Evolutionary conservation across 2,797 vertebrate species (phyloP), one percentile per base, ranked within the genome.

Genomic region (Lithobates pipiens): DNA sequence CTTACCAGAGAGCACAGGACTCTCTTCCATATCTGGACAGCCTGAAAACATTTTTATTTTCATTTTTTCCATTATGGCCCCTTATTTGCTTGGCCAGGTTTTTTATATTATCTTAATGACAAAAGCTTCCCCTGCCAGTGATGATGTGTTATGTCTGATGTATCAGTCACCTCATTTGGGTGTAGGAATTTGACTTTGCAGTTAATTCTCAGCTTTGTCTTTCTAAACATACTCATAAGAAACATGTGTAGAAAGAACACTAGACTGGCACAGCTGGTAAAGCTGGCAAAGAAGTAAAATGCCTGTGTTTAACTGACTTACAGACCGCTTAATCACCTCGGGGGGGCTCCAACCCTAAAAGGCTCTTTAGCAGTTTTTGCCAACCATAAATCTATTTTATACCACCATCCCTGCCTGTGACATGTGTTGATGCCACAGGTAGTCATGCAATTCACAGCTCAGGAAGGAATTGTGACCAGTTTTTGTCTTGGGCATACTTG

Each of bases 121-220:
- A 61, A 61, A 57, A 8, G 54, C 54, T 61, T 61, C 54, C 50
- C 54, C 54, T 23, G 54, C 54, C 54, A 61, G 54, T 61, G 21
- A 57, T 54, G 73, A 76, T 46, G 36, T 79, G 77, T 79, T 79
- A 79, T 79, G 77, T 79, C 77, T 79, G 77, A 39, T 44, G 61
- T 79, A 79, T 79, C 9, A 44, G 44, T 25, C 77, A 79, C 77
- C n/a, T 79, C 23, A 44, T 69, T 79, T 46, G 32, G 29, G 21
- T 77, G 50, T 5, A 27, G 42, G 73, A 75, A 29, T 75, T 75
- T 75, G 25, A 54, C 21, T 75, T 75, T 46, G 42, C 73, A 75
- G 73, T 75, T 75, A 13, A 16, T 75, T 42, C 70, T 46, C n/a
- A 34, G 50, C 27, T 61, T 54, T 76, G 54, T 61, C 21, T 61